Evolutionary conservation across 2,797 vertebrate species (phyloP).

Genomic region (Valencia hispanica): DNA sequence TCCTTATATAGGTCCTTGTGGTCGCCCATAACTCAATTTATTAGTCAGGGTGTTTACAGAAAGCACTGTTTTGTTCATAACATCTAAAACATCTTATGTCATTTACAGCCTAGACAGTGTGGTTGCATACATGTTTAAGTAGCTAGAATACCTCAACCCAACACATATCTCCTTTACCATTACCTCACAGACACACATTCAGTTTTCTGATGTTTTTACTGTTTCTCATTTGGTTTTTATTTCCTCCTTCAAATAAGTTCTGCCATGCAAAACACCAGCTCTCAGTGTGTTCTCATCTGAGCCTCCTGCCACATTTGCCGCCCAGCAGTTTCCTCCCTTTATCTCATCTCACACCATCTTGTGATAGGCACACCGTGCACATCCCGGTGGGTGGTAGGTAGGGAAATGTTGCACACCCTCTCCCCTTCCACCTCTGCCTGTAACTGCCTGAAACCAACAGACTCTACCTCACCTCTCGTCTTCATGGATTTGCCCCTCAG

Average conservation of each 20-base stretch:
- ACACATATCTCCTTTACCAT: conserved; percentile 61
- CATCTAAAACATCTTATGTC: not conserved
- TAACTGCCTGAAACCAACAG: conserved; percentile 56
- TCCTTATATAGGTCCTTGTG: not conserved
- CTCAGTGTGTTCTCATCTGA: conserved; percentile 3
- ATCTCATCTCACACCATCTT: not conserved
- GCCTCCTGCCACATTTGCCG: not conserved
- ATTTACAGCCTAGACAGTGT: conserved; percentile 9
- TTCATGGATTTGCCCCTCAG: conserved; percentile 53
- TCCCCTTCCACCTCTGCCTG: not conserved
- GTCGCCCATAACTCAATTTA: fast-evolving
- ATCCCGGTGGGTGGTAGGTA: conserved; percentile 1
- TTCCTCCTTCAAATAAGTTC: not conserved
- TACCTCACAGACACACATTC: conserved; percentile 52
- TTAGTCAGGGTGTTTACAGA: conserved; percentile 1
- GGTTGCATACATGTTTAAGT: conserved; percentile 5
- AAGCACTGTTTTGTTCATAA: conserved; percentile 18
- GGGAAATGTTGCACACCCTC: too few species aligned
- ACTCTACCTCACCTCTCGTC: conserved; percentile 79
- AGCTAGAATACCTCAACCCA: conserved; percentile 54
- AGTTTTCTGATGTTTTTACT: conserved; percentile 26
- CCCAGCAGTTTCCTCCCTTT: not conserved
- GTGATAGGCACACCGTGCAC: conserved; percentile 12
- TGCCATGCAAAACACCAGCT: conserved; percentile 35
- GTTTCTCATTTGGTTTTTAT: conserved; percentile 45